Conservation (phyloP, 1,140 invertebrate species). For the Hydropsyche tenuis region DNA sequence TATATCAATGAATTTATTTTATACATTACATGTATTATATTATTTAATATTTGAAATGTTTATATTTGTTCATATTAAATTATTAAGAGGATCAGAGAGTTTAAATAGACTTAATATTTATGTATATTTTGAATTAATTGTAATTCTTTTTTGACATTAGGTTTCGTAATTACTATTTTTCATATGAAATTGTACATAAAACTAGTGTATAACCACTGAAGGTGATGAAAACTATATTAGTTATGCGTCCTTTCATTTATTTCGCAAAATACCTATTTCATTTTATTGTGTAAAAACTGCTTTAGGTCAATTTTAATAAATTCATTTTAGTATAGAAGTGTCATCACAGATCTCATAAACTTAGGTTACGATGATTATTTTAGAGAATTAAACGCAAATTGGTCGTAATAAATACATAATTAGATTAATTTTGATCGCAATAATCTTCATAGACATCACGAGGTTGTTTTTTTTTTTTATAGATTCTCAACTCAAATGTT, state of each 20-base stretch:
- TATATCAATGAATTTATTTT: slow-evolving; percentile 13
- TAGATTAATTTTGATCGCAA: too few species aligned
- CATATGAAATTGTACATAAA: not conserved
- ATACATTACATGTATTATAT: slow-evolving; percentile 28
- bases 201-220: not conserved
- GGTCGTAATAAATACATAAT: not conserved
- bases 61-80: slow-evolving; percentile 37
- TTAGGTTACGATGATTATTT: slow-evolving; percentile 29
- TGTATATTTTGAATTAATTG: slow-evolving; percentile 11
- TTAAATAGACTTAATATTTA: slow-evolving; percentile 30
- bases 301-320: slow-evolving; percentile 22
- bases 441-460: too few species aligned
- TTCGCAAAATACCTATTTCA: not conserved
- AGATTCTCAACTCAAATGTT: too few species aligned
- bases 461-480: too few species aligned
- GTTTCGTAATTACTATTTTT: slow-evolving; percentile 11
- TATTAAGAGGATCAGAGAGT: slow-evolving; percentile 32
- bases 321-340: slow-evolving; percentile 8
- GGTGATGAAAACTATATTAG: slow-evolving; percentile 33
- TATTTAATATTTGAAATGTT: slow-evolving; percentile 38
- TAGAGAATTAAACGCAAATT: slow-evolving; percentile 8
- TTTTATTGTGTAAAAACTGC: slow-evolving; percentile 3
- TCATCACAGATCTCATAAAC: slow-evolving; percentile 32
- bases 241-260: slow-evolving; percentile 31
- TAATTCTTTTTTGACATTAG: slow-evolving; percentile 3